These are phyloP conservation scores for Glaucomys volans DNA, from an alignment of 2,113 vertebrate species.

Conservation along the genomic window DNA sequence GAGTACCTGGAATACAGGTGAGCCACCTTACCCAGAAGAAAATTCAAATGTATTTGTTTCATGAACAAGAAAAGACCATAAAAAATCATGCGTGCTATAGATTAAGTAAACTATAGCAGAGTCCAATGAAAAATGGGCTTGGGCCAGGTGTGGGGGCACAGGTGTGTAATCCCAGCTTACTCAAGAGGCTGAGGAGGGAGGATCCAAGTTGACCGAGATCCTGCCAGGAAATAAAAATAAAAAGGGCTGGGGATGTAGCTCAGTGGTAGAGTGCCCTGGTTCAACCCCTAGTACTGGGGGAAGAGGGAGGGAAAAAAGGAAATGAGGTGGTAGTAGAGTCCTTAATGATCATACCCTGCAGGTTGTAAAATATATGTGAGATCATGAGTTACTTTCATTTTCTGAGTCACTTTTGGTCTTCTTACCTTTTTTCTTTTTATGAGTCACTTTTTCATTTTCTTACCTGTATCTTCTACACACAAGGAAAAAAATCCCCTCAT, in stretches of 20 bases:
- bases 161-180: neutral
- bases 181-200: neutral
- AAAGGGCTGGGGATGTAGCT: neutral
- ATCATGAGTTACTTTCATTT: neutral
- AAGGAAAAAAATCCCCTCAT: neutral
- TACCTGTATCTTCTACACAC: neutral
- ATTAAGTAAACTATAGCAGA: neutral
- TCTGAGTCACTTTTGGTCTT: neutral
- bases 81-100: neutral
- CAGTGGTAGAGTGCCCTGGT: neutral
- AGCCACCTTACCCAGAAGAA: neutral
- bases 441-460: no score
- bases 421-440: slow-evolving; percentile 35
- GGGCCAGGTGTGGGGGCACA: neutral
- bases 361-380: neutral
- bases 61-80: neutral
- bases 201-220: neutral
- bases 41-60: neutral
- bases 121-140: neutral
- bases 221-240: neutral
- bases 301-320: no score
- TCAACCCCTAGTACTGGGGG: neutral
- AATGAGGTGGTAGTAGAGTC: no score
- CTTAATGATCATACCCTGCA: neutral
- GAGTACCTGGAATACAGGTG: neutral